Conservation (phyloP, 2,888 invertebrate genomes). For the Tromatobia lineatoria region DNA sequence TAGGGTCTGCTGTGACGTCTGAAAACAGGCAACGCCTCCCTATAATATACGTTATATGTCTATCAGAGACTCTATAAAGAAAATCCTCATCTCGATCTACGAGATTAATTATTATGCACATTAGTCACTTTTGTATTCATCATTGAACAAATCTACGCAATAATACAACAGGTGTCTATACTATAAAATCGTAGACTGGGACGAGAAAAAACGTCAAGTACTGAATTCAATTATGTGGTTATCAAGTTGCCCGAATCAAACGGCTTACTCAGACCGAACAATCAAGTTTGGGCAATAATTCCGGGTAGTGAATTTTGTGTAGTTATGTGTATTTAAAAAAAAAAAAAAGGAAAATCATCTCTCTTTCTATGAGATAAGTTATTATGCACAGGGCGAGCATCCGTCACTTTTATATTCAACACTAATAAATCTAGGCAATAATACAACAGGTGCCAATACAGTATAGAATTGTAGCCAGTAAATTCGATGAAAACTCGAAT, state of each 20-base stretch:
- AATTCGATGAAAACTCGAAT: constrained; percentile 59
- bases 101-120: constrained; percentile 4
- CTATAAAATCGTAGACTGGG: too few species aligned
- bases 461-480: constrained; percentile 35
- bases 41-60: too few species aligned
- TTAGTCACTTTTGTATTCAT: constrained; percentile 13
- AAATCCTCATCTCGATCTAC: not conserved
- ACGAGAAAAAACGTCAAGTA: too few species aligned
- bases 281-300: not conserved
- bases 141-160: constrained; percentile 31
- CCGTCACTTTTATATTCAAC: constrained; percentile 25
- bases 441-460: constrained; percentile 45
- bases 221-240: not conserved
- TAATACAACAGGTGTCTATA: constrained; percentile 6
- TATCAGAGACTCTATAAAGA: too few species aligned
- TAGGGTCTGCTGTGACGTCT: not conserved
- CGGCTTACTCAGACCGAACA: not conserved
- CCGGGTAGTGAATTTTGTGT: constrained; percentile 7
- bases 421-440: constrained; percentile 36
- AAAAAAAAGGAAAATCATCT: not conserved
- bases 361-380: constrained; percentile 18
- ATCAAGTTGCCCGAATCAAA: not conserved
- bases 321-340: not conserved
- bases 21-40: too few species aligned
- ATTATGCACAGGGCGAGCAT: constrained; percentile 16